phyloP scores from a whole-genome alignment of 1,140 invertebrate species.

The Trissolcus basalis region DNA sequence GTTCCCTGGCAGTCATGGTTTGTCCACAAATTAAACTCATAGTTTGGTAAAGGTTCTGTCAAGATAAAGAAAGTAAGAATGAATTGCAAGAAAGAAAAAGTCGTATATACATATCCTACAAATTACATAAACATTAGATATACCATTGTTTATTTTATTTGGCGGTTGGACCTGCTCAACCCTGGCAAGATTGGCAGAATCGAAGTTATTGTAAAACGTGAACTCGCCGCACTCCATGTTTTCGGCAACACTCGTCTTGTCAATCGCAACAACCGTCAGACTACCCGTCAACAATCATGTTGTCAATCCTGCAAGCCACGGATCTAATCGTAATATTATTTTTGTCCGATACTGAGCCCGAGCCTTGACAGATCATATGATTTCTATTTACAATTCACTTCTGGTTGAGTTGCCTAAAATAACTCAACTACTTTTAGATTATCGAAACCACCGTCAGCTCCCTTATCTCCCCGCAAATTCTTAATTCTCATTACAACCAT shows the following conservation, averaged over 20 bases:
- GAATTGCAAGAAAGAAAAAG: too few species aligned
- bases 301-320: background rate
- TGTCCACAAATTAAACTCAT: conserved; percentile 94
- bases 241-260: conserved; percentile 65
- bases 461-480: too few species aligned
- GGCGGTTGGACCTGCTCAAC: conserved; percentile 81
- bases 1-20: conserved; percentile 91
- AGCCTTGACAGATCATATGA: conserved; percentile 29
- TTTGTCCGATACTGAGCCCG: background rate
- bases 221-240: conserved; percentile 80
- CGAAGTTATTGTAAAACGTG: conserved; percentile 87
- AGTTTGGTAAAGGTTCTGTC: conserved; percentile 78
- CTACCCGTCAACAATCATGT: background rate
- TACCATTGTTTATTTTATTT: conserved; percentile 54
- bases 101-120: background rate
- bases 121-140: conserved; percentile 2
- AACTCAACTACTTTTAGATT: conserved; percentile 3
- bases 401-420: conserved; percentile 15
- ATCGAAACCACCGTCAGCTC: background rate
- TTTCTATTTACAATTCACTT: conserved; percentile 35
- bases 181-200: conserved; percentile 89
- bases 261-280: background rate
- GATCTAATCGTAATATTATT: background rate
- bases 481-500: too few species aligned
- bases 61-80: background rate